Conservation (phyloP, 2,113 vertebrate genomes). For the Carassius gibelio region DNA sequence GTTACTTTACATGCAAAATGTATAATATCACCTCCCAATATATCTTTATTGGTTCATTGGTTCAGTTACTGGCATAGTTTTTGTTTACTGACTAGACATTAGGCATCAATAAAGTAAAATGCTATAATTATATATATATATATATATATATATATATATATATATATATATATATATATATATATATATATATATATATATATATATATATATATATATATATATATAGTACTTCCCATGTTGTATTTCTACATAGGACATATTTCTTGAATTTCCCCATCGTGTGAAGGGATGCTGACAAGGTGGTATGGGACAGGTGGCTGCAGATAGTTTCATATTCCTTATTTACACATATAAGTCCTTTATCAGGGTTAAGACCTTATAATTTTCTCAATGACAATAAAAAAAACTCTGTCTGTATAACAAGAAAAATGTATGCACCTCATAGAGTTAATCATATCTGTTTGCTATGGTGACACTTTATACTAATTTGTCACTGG, state of each 20-base stretch:
- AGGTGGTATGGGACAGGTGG: constrained; percentile 54
- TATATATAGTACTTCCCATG: not conserved
- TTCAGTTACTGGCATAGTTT: constrained; percentile 17
- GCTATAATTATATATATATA: not conserved
- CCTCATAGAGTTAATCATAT: not conserved
- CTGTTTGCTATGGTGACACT: not conserved
- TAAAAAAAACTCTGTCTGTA: not conserved
- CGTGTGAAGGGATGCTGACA: constrained; percentile 59
- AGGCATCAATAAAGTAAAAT: not conserved
- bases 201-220: not conserved
- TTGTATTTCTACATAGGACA: not conserved
- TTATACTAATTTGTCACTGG: not conserved
- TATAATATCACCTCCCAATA: constrained; percentile 52
- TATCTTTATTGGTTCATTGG: constrained; percentile 54
- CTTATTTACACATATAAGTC: constrained; percentile 29
- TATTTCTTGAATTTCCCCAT: constrained; percentile 22
- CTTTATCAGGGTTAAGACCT: constrained; percentile 50
- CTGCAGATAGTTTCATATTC: constrained; percentile 71
- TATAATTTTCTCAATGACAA: not conserved
- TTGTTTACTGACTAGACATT: not conserved
- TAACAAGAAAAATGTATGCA: not conserved
- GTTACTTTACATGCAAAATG: constrained; percentile 49
- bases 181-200: too few species aligned
- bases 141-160: not conserved
- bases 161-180: not conserved